These are phyloP conservation scores for Metellina segmentata DNA, from an alignment of 2,888 invertebrate genomes.

Conservation along the genomic window DNA sequence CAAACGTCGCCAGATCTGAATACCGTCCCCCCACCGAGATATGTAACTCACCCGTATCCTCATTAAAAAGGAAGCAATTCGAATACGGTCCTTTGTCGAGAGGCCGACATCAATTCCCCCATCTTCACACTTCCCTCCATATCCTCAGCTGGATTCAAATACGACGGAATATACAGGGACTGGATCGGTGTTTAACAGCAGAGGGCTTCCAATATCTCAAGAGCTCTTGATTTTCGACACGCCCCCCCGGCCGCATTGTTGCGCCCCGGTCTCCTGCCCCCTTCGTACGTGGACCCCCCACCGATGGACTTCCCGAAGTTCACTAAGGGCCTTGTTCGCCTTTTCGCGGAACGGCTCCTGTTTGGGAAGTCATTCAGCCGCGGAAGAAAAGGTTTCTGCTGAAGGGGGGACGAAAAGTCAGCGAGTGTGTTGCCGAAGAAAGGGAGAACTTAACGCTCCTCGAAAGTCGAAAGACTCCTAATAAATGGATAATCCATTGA, in stretches of 20 bases:
- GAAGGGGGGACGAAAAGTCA: slow-evolving; percentile 17
- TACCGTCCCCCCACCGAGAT: slow-evolving; percentile 9
- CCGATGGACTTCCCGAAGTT: slow-evolving; percentile 68
- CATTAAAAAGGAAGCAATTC: slow-evolving; percentile 57
- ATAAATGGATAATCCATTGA: slow-evolving; percentile 71
- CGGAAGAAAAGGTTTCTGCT: slow-evolving; percentile 4
- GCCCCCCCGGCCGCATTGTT: not conserved
- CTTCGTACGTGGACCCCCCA: slow-evolving; percentile 33
- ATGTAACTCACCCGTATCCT: slow-evolving; percentile 43
- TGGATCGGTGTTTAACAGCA: slow-evolving; percentile 23
- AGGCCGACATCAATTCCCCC: no score
- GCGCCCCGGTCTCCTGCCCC: not conserved
- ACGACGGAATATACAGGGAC: slow-evolving; percentile 43
- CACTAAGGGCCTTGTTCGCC: slow-evolving; percentile 62
- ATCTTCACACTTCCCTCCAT: not conserved
- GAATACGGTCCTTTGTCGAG: slow-evolving; percentile 21
- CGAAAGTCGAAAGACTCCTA: slow-evolving; percentile 45
- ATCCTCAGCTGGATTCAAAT: slow-evolving; percentile 17
- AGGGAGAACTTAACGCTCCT: slow-evolving; percentile 60
- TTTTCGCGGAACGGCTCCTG: slow-evolving; percentile 35
- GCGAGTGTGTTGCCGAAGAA: slow-evolving; percentile 27
- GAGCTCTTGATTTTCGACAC: slow-evolving; percentile 14
- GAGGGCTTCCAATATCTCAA: slow-evolving; percentile 11
- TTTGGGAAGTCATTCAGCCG: slow-evolving; percentile 27
- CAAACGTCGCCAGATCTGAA: slow-evolving; percentile 8